Evolutionary conservation across 2,113 vertebrate species (phyloP).

Genomic region (Oreocharis arfaki): DNA sequence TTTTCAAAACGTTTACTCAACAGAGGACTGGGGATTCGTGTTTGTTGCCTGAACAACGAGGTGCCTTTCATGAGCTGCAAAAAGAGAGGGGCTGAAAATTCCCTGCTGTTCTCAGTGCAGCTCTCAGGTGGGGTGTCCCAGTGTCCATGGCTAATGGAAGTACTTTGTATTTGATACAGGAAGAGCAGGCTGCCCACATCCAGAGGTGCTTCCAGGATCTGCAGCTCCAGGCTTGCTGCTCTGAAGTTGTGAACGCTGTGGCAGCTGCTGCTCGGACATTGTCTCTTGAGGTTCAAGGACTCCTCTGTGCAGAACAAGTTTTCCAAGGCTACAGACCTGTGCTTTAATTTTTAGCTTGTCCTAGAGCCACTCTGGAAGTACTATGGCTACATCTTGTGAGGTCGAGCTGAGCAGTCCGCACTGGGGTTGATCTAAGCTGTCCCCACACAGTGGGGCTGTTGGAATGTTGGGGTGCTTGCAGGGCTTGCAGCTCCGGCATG

Average conservation of each 20-base stretch:
- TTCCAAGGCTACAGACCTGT: background rate
- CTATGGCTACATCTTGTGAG: background rate
- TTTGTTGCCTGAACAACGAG: background rate
- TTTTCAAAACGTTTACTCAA: constrained; percentile 40
- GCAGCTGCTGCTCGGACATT: background rate
- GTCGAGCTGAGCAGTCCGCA: background rate
- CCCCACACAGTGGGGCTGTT: no score
- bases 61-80: background rate
- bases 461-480: background rate
- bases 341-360: background rate
- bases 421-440: background rate
- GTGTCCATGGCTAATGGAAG: background rate
- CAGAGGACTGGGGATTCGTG: background rate
- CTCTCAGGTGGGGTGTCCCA: background rate
- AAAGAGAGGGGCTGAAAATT: background rate
- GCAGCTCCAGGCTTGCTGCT: background rate
- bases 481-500: background rate
- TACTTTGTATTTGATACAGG: background rate
- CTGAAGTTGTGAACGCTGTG: background rate
- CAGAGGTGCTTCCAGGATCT: background rate
- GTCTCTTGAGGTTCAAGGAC: background rate
- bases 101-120: background rate
- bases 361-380: background rate
- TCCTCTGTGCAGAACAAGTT: background rate
- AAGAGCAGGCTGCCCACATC: background rate